Conservation (phyloP, 2,888 invertebrate species). For the Amitus sp. region DNA sequence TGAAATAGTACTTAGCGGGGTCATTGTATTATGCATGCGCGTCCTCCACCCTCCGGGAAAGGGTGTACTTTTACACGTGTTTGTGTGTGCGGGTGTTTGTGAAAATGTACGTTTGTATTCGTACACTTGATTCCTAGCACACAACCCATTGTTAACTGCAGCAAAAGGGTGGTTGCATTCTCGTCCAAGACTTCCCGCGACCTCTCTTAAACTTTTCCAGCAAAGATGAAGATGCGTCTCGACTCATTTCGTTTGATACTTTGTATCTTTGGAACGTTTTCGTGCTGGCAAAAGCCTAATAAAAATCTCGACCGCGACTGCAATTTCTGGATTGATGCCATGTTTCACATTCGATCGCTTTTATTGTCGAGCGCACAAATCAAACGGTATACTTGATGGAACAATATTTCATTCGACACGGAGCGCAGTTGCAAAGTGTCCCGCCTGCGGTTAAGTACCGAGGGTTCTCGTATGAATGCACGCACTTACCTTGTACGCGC, state of each 20-base stretch:
- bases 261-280: conserved; percentile 1
- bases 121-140: conserved; percentile 65
- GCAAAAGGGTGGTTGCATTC: conserved; percentile 52
- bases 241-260: not conserved
- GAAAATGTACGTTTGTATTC: conserved; percentile 44
- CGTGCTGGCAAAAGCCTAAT: no score
- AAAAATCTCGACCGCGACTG: no score
- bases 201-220: conserved; percentile 10
- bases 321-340: no score
- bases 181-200: conserved; percentile 51
- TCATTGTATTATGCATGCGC: conserved; percentile 67
- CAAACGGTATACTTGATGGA: conserved; percentile 47
- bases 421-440: conserved; percentile 49
- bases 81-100: conserved; percentile 20
- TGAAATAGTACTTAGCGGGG: conserved; percentile 67
- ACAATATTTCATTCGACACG: conserved; percentile 54
- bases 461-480: conserved; percentile 56
- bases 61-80: conserved; percentile 30
- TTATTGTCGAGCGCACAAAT: conserved; percentile 48
- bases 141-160: conserved; percentile 63
- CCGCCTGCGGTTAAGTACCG: conserved; percentile 59
- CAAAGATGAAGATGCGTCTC: not conserved
- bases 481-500: conserved; percentile 56
- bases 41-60: conserved; percentile 54
- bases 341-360: conserved; percentile 45